Evolutionary conservation across 2,888 invertebrate genomes (phyloP).

Genomic region (Ganaspis brasiliensis): DNA sequence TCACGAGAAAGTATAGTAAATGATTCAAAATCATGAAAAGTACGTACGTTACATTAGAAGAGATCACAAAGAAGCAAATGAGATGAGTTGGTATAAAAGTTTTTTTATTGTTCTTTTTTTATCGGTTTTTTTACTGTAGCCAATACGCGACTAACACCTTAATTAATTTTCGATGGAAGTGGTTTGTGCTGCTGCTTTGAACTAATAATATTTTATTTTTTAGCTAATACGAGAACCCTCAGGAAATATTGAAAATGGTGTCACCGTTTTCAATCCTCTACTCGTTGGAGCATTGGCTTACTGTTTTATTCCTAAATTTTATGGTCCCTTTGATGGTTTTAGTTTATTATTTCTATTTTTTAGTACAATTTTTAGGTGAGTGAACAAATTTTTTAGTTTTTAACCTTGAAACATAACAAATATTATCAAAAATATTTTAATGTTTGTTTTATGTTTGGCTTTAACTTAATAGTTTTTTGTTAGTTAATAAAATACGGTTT

Average conservation of each 20-base stretch:
- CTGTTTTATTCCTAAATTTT: constrained; percentile 66
- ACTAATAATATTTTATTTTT: constrained; percentile 43
- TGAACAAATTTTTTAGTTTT: constrained; percentile 36
- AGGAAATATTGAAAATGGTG: constrained; percentile 70
- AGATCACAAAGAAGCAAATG: too few relatives aligned
- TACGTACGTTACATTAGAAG: too few relatives aligned
- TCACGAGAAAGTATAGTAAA: too few relatives aligned
- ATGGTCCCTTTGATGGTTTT: constrained; percentile 71
- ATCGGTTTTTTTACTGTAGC: too few relatives aligned
- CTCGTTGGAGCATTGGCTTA: constrained; percentile 73
- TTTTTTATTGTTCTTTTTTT: too few relatives aligned
- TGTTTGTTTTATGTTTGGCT: background rate
- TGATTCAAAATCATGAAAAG: too few relatives aligned
- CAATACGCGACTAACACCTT: too few relatives aligned
- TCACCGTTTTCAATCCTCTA: constrained; percentile 76
- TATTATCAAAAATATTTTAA: background rate
- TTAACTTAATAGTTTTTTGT: too few relatives aligned
- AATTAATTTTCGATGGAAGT: too few relatives aligned
- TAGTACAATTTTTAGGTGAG: constrained; percentile 72
- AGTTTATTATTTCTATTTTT: constrained; percentile 66
- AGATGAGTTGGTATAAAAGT: too few relatives aligned
- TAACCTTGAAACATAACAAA: background rate
- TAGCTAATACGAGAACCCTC: constrained; percentile 69
- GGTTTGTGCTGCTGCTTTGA: constrained; percentile 42
- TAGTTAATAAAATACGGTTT: too few relatives aligned